Percentiles rank a stretch among this genome's conserved stretches.
Evolutionary conservation across 2,797 vertebrate genomes (phyloP).

Genomic region (Xyrichtys novacula): DNA sequence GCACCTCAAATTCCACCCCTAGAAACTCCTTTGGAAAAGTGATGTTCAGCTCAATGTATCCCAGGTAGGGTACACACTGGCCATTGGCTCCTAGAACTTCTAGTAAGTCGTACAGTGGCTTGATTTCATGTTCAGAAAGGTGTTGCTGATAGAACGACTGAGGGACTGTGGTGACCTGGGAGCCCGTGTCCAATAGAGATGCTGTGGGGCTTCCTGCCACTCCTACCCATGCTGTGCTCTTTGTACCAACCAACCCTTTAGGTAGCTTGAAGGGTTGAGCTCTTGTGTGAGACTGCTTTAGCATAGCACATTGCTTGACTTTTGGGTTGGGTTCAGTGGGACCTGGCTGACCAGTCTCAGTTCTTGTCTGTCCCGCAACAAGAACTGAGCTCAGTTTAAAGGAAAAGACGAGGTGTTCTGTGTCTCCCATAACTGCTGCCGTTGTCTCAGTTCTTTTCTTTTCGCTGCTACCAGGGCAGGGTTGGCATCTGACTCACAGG

Average conservation of each 20-base stretch:
- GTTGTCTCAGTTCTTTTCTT: background rate
- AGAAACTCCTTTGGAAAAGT: background rate
- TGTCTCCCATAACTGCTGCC: background rate
- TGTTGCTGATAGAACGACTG: background rate
- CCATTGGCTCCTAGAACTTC: background rate
- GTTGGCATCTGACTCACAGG: background rate
- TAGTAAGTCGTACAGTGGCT: background rate
- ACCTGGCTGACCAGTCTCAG: background rate
- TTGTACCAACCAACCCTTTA: background rate
- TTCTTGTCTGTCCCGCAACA: too few species aligned
- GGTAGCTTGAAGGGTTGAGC: background rate
- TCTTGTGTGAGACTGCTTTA: background rate
- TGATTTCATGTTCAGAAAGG: background rate
- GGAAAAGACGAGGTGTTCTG: conserved; percentile 1
- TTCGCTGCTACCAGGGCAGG: background rate
- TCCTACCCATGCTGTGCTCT: background rate
- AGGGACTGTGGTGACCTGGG: background rate
- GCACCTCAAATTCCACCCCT: background rate
- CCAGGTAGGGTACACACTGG: too few species aligned
- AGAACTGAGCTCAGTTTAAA: background rate
- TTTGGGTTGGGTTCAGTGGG: background rate
- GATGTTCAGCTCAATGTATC: background rate
- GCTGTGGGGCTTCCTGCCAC: background rate
- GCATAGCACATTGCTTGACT: background rate
- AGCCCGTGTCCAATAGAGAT: background rate